These are phyloP conservation scores for Tupaia chinensis DNA, from an alignment of 2,113 vertebrate genomes.

Conservation along the genomic window DNA sequence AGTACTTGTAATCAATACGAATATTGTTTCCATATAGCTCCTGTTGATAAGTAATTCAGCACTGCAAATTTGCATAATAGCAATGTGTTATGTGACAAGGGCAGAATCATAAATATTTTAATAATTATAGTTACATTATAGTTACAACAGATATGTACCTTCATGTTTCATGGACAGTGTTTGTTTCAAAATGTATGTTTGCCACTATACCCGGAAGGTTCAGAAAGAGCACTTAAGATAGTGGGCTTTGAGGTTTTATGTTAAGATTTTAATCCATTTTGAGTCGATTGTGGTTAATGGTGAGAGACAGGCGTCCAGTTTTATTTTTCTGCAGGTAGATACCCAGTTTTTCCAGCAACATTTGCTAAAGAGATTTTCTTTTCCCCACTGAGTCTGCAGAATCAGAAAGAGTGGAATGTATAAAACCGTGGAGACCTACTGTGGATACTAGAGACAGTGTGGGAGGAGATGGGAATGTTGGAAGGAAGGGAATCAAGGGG, in stretches of 20 bases:
- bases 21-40: slow-evolving; percentile 22
- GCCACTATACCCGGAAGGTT: neutral
- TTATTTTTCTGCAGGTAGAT: too few relatives aligned
- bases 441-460: too few relatives aligned
- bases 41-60: slow-evolving; percentile 10
- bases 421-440: too few relatives aligned
- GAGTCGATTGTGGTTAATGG: too few relatives aligned
- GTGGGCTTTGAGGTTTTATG: neutral
- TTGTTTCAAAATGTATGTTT: neutral
- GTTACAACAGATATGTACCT: neutral
- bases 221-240: neutral
- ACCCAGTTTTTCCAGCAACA: too few relatives aligned
- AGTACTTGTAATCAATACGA: slow-evolving; percentile 8
- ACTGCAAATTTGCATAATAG: neutral
- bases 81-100: neutral
- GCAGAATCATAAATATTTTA: slow-evolving; percentile 36
- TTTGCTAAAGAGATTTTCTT: too few relatives aligned
- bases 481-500: too few relatives aligned
- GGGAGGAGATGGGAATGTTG: too few relatives aligned
- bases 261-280: too few relatives aligned
- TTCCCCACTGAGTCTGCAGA: too few relatives aligned
- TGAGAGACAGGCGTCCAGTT: too few relatives aligned
- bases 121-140: neutral
- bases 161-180: neutral
- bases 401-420: too few relatives aligned